Percentiles rank a stretch among this genome's conserved stretches.
These are phyloP conservation scores for Sisor rabdophorus DNA, from an alignment of 2,113 vertebrate species.

Conservation along the genomic window DNA sequence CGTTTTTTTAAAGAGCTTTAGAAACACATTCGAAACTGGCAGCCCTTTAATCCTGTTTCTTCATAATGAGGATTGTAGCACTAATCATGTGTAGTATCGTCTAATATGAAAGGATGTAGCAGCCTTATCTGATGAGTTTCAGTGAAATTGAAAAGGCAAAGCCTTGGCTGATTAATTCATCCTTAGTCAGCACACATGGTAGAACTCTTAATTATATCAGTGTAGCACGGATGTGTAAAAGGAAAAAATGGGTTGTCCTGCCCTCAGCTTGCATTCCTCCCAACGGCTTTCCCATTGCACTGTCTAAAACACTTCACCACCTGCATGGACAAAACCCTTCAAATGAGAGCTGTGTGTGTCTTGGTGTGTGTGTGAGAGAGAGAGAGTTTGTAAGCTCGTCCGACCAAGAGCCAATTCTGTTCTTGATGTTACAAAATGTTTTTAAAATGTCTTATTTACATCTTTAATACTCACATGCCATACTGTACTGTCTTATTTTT, in stretches of 20 bases:
- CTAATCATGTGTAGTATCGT: slow-evolving; percentile 5
- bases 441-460: slow-evolving; percentile 11
- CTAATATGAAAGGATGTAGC: not conserved
- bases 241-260: slow-evolving; percentile 24
- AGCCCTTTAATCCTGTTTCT: not conserved
- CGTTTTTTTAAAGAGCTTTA: not conserved
- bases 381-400: slow-evolving; percentile 1
- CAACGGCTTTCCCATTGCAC: slow-evolving; percentile 13
- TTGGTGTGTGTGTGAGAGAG: slow-evolving; percentile 19
- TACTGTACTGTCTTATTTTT: not conserved
- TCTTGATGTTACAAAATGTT: slow-evolving; percentile 9
- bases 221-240: not conserved
- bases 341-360: slow-evolving; percentile 10
- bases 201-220: slow-evolving; percentile 7
- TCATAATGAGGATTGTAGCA: not conserved
- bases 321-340: slow-evolving; percentile 10
- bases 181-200: not conserved
- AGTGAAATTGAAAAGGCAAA: not conserved
- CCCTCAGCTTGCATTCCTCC: not conserved
- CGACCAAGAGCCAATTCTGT: not conserved
- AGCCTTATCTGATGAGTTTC: not conserved
- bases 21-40: not conserved
- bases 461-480: not conserved
- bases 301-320: slow-evolving; percentile 15
- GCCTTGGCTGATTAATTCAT: slow-evolving; percentile 15